Conservation (phyloP, 2,797 vertebrate species). For the Gobio occitaniae region DNA sequence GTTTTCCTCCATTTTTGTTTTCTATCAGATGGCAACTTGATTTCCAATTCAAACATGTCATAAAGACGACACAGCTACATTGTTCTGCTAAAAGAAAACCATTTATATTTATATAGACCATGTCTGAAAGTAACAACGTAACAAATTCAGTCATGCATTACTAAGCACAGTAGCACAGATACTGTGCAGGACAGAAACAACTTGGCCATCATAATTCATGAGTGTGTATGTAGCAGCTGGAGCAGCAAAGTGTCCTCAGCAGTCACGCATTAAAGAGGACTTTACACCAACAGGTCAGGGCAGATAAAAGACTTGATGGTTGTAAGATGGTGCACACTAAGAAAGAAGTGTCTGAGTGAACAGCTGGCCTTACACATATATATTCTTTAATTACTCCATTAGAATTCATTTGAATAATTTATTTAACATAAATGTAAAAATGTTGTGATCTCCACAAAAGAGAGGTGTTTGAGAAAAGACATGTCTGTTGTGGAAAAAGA, state of each 20-base stretch:
- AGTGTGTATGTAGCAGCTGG: constrained; percentile 55
- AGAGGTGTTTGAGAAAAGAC: background rate
- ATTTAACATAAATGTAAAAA: background rate
- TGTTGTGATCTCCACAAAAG: background rate
- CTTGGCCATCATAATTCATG: constrained; percentile 64
- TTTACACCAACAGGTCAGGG: constrained; percentile 80
- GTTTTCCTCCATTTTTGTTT: background rate
- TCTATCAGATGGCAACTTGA: background rate
- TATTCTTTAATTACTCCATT: background rate
- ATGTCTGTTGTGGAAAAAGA: background rate
- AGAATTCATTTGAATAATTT: background rate
- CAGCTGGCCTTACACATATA: constrained; percentile 24
- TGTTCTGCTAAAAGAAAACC: background rate
- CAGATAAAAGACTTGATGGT: constrained; percentile 65
- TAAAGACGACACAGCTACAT: background rate
- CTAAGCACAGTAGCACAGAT: background rate
- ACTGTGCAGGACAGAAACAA: constrained; percentile 35
- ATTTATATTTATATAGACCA: background rate
- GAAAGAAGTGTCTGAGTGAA: constrained; percentile 43
- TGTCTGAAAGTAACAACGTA: background rate
- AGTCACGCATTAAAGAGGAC: constrained; percentile 76
- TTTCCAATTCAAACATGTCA: constrained; percentile 2
- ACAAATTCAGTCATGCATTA: background rate
- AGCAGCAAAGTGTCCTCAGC: constrained; percentile 62
- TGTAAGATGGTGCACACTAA: constrained; percentile 28